Evolutionary conservation across 2,888 invertebrate genomes (phyloP).

Genomic region (Xanthostigma xanthostigma): DNA sequence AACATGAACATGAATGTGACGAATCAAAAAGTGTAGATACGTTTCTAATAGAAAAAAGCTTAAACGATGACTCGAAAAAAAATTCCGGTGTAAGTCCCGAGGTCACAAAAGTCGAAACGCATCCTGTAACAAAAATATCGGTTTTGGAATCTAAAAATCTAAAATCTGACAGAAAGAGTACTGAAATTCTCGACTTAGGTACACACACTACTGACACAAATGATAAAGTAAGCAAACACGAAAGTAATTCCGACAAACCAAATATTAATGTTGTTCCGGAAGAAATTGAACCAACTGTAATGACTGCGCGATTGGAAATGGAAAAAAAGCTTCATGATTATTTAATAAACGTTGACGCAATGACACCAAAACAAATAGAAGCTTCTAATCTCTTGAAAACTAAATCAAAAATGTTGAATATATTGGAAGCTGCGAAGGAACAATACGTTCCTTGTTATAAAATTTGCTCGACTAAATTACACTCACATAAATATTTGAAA

Average conservation of each 20-base stretch:
- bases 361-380: not conserved
- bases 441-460: slow-evolving; percentile 1
- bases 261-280: not conserved
- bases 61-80: too few species aligned
- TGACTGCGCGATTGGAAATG: not conserved
- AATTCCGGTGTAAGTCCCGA: too few species aligned
- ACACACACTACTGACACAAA: too few species aligned
- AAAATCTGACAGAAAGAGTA: too few species aligned
- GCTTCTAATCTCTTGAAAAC: not conserved
- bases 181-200: too few species aligned
- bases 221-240: too few species aligned
- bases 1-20: not conserved
- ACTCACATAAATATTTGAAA: slow-evolving; percentile 4
- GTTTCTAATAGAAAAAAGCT: too few species aligned
- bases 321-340: not conserved
- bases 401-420: not conserved
- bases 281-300: not conserved
- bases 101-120: too few species aligned
- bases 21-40: too few species aligned
- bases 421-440: not conserved
- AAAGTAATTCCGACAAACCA: too few species aligned
- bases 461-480: slow-evolving; percentile 2
- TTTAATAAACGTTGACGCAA: not conserved
- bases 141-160: too few species aligned
- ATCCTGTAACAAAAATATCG: too few species aligned